Evolutionary conservation across 2,888 invertebrate genomes (phyloP).

Genomic region (Gymnosoma rotundatum): DNA sequence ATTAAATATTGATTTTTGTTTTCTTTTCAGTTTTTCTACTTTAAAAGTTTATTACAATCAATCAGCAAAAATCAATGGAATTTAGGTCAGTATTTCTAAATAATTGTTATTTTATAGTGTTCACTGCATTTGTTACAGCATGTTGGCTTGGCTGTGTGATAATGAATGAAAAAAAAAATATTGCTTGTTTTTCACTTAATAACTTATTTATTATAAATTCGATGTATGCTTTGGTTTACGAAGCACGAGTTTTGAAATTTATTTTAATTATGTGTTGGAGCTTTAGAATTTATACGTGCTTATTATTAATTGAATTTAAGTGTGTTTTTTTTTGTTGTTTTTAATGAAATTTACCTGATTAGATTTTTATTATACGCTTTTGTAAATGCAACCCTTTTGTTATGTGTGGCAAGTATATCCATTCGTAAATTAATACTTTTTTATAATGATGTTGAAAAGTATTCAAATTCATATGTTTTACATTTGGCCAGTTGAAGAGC

Average conservation of each 20-base stretch:
- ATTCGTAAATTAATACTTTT: too few species aligned
- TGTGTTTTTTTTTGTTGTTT: neutral
- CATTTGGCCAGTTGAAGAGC: too few species aligned
- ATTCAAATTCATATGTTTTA: too few species aligned
- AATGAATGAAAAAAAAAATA: too few species aligned
- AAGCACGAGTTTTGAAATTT: neutral
- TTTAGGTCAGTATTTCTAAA: slow-evolving; percentile 25
- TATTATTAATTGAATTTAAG: slow-evolving; percentile 2
- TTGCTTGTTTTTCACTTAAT: too few species aligned
- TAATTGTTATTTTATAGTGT: neutral
- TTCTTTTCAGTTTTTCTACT: neutral
- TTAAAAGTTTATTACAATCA: slow-evolving; percentile 14
- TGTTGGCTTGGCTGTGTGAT: too few species aligned
- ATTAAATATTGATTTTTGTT: neutral
- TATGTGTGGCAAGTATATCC: neutral
- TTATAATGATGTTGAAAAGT: too few species aligned
- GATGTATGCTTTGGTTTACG: neutral
- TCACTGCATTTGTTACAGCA: too few species aligned
- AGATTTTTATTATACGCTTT: neutral
- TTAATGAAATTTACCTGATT: slow-evolving; percentile 1
- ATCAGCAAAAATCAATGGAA: slow-evolving; percentile 12
- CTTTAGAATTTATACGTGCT: slow-evolving; percentile 6
- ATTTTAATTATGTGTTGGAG: slow-evolving; percentile 29
- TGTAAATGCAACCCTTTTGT: neutral
- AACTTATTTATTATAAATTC: too few species aligned